Percentiles rank a stretch among this genome's conserved stretches.
Conservation (phyloP, 2,888 invertebrate genomes). For the Congeria kusceri region DNA sequence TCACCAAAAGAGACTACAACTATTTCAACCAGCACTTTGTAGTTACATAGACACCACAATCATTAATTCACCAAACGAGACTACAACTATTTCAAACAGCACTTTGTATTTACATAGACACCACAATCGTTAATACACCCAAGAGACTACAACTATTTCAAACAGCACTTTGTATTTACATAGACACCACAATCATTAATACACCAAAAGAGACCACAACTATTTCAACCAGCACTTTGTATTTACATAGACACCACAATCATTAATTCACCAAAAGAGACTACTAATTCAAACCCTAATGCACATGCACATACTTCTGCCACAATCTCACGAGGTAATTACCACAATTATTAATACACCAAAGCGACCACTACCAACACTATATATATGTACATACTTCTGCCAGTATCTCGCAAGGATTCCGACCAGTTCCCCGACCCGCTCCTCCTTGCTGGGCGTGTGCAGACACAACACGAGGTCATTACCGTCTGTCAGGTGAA, state of each 20-base stretch:
- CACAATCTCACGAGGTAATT: neutral
- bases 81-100: neutral
- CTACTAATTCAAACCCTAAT: neutral
- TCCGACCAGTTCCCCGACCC: constrained; percentile 95
- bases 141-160: no score
- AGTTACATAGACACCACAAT: neutral
- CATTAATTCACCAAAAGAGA: neutral
- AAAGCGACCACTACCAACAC: neutral
- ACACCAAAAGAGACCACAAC: no score
- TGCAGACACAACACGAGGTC: constrained; percentile 94
- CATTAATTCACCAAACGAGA: neutral
- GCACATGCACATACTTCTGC: neutral
- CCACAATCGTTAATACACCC: no score
- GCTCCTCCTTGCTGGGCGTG: constrained; percentile 88
- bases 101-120: neutral
- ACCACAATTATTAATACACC: no score
- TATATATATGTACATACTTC: no score
- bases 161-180: no score
- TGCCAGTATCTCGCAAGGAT: constrained; percentile 90
- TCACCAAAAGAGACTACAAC: no score
- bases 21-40: no score
- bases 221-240: no score
- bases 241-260: neutral
- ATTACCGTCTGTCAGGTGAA: constrained; percentile 94
- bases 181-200: no score